Conservation (phyloP, 2,888 invertebrate species). For the Palloptera scutellata region DNA sequence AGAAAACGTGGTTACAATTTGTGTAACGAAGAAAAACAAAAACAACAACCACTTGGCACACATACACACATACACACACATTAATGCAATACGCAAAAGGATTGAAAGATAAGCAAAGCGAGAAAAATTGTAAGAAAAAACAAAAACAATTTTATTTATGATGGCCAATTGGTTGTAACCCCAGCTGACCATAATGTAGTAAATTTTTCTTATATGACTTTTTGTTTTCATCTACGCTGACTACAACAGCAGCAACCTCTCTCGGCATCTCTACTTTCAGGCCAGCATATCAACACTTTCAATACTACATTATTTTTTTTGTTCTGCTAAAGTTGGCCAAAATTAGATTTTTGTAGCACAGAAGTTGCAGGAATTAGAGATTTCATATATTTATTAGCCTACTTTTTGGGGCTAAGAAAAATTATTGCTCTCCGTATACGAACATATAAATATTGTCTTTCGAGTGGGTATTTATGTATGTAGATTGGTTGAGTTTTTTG, state of each 20-base stretch:
- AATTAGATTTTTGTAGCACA: background rate
- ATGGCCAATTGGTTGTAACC: constrained; percentile 47
- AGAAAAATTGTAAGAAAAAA: background rate
- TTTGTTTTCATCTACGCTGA: background rate
- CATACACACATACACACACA: background rate
- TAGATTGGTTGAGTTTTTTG: background rate
- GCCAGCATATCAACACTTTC: background rate
- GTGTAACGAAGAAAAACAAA: background rate
- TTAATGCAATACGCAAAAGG: background rate
- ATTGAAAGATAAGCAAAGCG: background rate
- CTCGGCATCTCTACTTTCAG: background rate
- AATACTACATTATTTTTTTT: constrained; percentile 11
- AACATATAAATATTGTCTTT: background rate
- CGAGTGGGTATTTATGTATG: constrained; percentile 8
- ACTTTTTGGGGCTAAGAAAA: constrained; percentile 21
- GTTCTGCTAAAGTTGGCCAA: background rate
- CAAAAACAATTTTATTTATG: constrained; percentile 53
- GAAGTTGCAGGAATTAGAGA: constrained; percentile 16
- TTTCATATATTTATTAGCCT: constrained; percentile 28
- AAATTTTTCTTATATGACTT: constrained; percentile 33
- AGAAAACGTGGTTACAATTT: background rate
- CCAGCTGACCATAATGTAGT: constrained; percentile 34
- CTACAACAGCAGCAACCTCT: constrained; percentile 5
- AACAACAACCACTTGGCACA: background rate
- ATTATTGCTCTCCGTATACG: background rate